These are phyloP conservation scores for Thamnophis sirtalis DNA, from an alignment of 2,113 vertebrate species.

Conservation along the genomic window DNA sequence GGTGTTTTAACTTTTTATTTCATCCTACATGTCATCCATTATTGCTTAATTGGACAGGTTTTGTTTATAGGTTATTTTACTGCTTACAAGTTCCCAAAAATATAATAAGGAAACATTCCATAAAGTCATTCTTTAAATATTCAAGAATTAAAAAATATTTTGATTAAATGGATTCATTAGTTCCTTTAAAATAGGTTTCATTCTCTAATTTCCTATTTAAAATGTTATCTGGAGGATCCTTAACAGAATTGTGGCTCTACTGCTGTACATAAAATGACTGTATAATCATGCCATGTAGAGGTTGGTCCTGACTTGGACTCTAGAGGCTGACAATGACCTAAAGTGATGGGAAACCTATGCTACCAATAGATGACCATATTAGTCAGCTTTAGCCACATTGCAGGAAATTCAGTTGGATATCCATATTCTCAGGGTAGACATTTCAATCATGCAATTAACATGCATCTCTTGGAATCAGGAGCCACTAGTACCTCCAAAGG, in stretches of 20 bases:
- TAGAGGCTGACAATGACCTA: constrained; percentile 26
- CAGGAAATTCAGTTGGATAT: background rate
- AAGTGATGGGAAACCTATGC: constrained; percentile 24
- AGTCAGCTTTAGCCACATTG: background rate
- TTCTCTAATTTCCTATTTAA: background rate
- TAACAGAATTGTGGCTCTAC: constrained; percentile 38
- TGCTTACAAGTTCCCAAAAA: background rate
- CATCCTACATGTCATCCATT: background rate
- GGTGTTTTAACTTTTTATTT: constrained; percentile 37
- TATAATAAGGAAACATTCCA: background rate
- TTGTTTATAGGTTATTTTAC: background rate
- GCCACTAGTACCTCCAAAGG: background rate
- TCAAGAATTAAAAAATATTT: background rate
- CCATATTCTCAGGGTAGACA: background rate
- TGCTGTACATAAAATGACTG: constrained; percentile 36
- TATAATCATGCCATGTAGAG: constrained; percentile 23
- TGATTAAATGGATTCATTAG: background rate
- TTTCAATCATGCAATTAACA: background rate
- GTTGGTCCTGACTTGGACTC: constrained; percentile 31
- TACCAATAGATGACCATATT: constrained; percentile 15
- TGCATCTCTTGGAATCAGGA: background rate
- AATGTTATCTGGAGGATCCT: constrained; percentile 22
- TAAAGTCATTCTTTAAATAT: background rate
- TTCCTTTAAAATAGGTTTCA: background rate
- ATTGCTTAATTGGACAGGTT: background rate